Base-by-base conservation (phyloP, 2,113 vertebrate species). In the Cololabis saira region DNA sequence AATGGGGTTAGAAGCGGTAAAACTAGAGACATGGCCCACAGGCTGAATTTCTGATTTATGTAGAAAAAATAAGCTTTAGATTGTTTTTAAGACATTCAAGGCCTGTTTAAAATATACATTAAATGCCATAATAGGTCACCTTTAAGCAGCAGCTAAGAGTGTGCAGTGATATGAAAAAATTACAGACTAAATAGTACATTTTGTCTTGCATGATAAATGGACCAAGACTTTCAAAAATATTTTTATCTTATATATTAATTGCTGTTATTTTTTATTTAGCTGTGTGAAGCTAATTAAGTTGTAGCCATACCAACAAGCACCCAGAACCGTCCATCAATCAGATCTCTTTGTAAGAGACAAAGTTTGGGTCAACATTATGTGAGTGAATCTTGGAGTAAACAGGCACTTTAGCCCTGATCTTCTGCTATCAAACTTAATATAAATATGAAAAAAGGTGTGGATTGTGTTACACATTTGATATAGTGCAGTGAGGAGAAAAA, bases 361-460 rank as follows among this genome's bases (percentile, higher is more conserved):
- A 66, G 45, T 44, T 50, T 78, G 63, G 43, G 60, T 67, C 60
- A 51, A 42, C 52, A 37, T 60, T 56, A 24, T 71, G 59, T 52
- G 69, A 64, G 30, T 74, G 37, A 67, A 69, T 72, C 55, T 69
- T 48, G 22, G 30, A 40, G 52, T 76, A 84, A 78, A 76, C 37
- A 45, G 77, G 18, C 81, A 85, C 77, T 88, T 83, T 50, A 71
- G 33, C 54, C 14, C 52, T 67, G 74, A 84, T 76, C 75, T 81
- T 41, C 71, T 67, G 59, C 67, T 73, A 75, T 74, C 62, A 74
- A 19, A 50, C 67, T 83, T 81, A 69, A 70, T 69, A 83, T 83
- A 75, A 84, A 91, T 85, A 82, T 81, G 78, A 80, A 83, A 61
- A 70, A 82, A 63, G 59, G 66, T 80, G 67, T 85, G 77, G 73